Conservation (phyloP, 2,888 invertebrate species). For the Aproaerema taeniolella region DNA sequence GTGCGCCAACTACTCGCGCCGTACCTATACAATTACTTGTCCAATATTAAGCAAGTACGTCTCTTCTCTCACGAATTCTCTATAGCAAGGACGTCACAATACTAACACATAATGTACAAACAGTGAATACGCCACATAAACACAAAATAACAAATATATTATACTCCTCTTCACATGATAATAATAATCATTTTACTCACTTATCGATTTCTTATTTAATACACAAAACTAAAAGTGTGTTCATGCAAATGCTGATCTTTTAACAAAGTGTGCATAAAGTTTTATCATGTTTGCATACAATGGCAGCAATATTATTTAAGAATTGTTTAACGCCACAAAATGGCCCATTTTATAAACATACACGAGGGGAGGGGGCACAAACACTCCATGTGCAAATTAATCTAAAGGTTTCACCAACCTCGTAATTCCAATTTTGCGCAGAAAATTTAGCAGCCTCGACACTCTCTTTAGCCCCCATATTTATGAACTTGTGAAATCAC, state of each 20-base stretch:
- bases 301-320: constrained; percentile 35
- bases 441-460: constrained; percentile 89
- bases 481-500: constrained; percentile 71
- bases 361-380: constrained; percentile 66
- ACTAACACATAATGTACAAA: constrained; percentile 17
- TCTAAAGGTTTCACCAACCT: constrained; percentile 81
- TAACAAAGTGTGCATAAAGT: constrained; percentile 53
- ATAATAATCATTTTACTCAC: no score
- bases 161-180: constrained; percentile 1
- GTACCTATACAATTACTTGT: constrained; percentile 10
- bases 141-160: not conserved
- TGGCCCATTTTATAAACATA: constrained; percentile 54
- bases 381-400: constrained; percentile 75
- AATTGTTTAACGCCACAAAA: constrained; percentile 29
- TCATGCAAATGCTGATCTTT: constrained; percentile 56
- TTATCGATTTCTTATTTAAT: constrained; percentile 15
- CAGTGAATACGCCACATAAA: constrained; percentile 3
- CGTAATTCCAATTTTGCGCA: constrained; percentile 88
- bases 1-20: constrained; percentile 10
- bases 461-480: constrained; percentile 90
- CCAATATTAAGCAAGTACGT: constrained; percentile 7
- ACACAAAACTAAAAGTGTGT: constrained; percentile 40
- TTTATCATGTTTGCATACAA: constrained; percentile 40
- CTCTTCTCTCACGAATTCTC: constrained; percentile 1
- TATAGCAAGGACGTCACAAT: constrained; percentile 2